Conservation (phyloP, 1,140 invertebrate species). For the Heterodera schachtii region DNA sequence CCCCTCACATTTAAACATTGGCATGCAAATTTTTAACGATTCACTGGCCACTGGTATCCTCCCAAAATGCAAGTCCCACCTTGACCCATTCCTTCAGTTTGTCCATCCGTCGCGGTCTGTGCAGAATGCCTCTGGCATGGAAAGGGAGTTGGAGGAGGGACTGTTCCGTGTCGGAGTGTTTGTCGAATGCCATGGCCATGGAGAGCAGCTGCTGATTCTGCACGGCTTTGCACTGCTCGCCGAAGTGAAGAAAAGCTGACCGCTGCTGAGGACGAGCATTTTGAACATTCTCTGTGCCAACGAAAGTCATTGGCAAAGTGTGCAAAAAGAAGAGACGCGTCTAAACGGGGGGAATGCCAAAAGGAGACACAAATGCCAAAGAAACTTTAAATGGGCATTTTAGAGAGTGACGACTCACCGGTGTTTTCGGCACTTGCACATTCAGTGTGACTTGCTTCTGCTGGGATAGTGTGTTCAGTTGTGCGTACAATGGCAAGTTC, state of each 20-base stretch:
- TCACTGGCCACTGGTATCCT: too few relatives aligned
- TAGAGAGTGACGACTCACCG: not conserved
- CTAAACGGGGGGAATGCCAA: not conserved
- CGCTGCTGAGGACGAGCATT: not conserved
- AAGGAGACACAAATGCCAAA: not conserved
- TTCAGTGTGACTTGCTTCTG: not conserved
- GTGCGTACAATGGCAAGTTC: not conserved
- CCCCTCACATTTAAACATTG: too few relatives aligned
- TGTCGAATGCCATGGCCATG: not conserved
- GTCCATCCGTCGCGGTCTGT: not conserved
- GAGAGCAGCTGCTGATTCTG: not conserved
- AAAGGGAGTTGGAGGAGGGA: not conserved
- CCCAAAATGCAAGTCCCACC: not conserved
- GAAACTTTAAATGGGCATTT: not conserved
- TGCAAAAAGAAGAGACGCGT: slow-evolving; percentile 1
- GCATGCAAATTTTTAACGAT: too few relatives aligned
- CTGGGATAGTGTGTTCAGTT: slow-evolving; percentile 9
- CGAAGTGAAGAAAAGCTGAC: not conserved
- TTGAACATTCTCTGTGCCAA: not conserved
- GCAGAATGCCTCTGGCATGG: not conserved
- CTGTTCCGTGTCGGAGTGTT: not conserved
- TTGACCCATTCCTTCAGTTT: slow-evolving; percentile 8
- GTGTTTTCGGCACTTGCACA: not conserved
- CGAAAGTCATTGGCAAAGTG: not conserved
- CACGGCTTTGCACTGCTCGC: not conserved